Base-by-base conservation (phyloP, 2,797 vertebrate species). In the Sternarchorhynchus goeldii region DNA sequence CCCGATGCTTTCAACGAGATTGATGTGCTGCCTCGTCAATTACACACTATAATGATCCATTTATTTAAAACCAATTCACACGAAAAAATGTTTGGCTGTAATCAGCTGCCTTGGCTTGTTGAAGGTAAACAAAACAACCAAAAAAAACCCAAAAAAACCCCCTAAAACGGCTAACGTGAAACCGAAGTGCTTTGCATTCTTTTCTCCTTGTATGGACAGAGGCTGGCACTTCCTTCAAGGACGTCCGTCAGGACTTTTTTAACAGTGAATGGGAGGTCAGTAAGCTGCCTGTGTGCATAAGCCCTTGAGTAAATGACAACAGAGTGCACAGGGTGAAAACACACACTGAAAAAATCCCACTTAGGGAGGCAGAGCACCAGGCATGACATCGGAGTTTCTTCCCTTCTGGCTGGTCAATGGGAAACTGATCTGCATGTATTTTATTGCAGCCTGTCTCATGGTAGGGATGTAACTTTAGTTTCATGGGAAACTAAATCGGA, bases 281-380 rank as follows among this genome's bases (percentile, higher is more conserved):
- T 64, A 45, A 69, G 70, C 70, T 74, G 63, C 31, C 63, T 41
- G n/a, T 63, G 20, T 69, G 25, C 12, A 39, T 12, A 73, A 81
- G 39, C 57, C 55, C 70, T 41, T 45, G 75, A 77, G 60, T 73
- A 81, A 77, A 77, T 77, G 69, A 77, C 77, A 77, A 77, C 41
- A 16, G 62, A 41, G 68, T 20, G 57, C 32, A 59, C 63, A 32
- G 31, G 39, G 60, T 57, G 17, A 18, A 17, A 69, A 18, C 45
- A 2, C 25, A 25, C 25, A 25, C 25, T 25, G 25, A 25, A 25
- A 31, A 17, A 3, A 69, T 21, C 56, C 39, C 29, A 41, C 68
- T 36, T 10, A 50, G 50, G 78, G 65, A 53, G 55, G 32, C 53
- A 25, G 58, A 64, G 45, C 45, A 50, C 45, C 59, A 8, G 65